phyloP scores from a whole-genome alignment of 1,140 invertebrate genomes.

The Myzus persicae region DNA sequence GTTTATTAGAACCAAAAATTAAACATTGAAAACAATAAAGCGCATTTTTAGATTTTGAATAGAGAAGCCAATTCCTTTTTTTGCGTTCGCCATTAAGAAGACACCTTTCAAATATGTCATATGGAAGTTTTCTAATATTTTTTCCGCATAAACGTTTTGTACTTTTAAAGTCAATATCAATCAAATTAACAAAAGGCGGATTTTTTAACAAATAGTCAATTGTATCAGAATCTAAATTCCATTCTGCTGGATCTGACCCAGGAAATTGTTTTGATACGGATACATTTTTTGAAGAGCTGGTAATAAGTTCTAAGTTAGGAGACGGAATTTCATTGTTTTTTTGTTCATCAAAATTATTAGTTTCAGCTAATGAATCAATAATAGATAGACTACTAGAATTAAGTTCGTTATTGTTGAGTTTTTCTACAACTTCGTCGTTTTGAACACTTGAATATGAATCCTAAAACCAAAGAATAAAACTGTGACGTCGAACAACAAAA shows the following conservation, averaged over 20 bases:
- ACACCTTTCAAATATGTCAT: background rate
- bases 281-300: constrained; percentile 28
- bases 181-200: background rate
- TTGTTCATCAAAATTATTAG: constrained; percentile 17
- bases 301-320: background rate
- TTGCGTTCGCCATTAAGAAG: background rate
- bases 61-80: background rate
- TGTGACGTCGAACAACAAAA: background rate
- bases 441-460: background rate
- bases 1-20: background rate
- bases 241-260: background rate
- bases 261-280: constrained; percentile 23
- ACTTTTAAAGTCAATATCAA: constrained; percentile 4
- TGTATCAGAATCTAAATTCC: constrained; percentile 21
- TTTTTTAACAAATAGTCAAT: constrained; percentile 21
- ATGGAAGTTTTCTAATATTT: constrained; percentile 27
- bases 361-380: constrained; percentile 14
- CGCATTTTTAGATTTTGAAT: background rate
- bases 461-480: constrained; percentile 21
- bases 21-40: constrained; percentile 3
- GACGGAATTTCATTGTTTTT: constrained; percentile 14
- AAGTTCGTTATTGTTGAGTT: background rate
- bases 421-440: constrained; percentile 3
- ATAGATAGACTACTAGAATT: background rate
- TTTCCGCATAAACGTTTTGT: constrained; percentile 3